These are phyloP conservation scores for Aricia artaxerxes DNA, from an alignment of 2,888 invertebrate genomes.

Conservation along the genomic window DNA sequence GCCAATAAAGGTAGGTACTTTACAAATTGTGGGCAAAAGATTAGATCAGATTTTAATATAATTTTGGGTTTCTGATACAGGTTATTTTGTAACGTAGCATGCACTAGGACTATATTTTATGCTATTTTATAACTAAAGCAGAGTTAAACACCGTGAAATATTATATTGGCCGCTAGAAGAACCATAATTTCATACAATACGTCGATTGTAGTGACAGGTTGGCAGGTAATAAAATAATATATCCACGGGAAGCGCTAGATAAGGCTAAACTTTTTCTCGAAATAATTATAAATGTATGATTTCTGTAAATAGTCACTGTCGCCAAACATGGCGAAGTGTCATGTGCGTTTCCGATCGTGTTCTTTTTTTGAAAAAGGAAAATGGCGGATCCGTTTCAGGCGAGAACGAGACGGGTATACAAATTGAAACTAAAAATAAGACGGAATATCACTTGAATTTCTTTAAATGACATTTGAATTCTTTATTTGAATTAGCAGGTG, in stretches of 20 bases:
- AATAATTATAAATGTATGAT: constrained; percentile 43
- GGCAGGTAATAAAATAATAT: constrained; percentile 19
- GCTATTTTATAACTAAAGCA: background rate
- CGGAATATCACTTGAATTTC: constrained; percentile 23
- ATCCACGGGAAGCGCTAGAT: constrained; percentile 31
- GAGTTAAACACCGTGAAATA: background rate
- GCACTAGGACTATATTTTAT: background rate
- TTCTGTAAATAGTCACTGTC: constrained; percentile 38
- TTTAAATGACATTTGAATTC: constrained; percentile 18
- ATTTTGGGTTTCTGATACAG: background rate
- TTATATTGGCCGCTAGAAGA: background rate
- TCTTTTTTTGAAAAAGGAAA: constrained; percentile 46
- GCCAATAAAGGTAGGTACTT: background rate
- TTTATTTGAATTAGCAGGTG: constrained; percentile 28
- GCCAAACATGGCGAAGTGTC: constrained; percentile 44
- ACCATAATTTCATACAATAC: constrained; percentile 2
- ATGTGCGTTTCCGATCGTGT: constrained; percentile 45
- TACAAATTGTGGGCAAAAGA: background rate
- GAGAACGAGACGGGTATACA: constrained; percentile 34
- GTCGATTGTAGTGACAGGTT: constrained; percentile 15
- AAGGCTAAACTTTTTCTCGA: constrained; percentile 38
- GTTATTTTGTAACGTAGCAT: background rate
- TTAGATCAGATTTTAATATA: background rate
- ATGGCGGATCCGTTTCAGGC: constrained; percentile 41
- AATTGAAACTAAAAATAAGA: background rate